These are phyloP conservation scores for Darevskia mixta DNA, from an alignment of 2,797 vertebrate genomes.

Conservation along the genomic window DNA sequence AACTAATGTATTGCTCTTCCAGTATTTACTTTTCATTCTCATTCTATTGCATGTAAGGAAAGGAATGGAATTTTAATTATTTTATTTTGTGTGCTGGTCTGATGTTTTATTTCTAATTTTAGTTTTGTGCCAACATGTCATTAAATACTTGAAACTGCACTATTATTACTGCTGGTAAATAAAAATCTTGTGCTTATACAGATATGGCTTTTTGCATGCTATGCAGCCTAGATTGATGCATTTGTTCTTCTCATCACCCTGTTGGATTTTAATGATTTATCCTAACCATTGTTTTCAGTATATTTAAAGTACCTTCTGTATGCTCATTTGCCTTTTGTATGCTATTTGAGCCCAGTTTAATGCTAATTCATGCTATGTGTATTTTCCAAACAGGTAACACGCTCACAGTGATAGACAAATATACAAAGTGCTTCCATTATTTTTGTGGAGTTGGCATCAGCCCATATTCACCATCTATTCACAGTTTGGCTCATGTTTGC, in stretches of 20 bases:
- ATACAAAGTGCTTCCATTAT: background rate
- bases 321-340: background rate
- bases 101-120: conserved; percentile 40
- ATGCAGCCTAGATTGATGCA: conserved; percentile 1
- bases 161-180: conserved; percentile 41
- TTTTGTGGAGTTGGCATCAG: background rate
- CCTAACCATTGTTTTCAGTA: background rate
- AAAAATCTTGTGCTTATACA: conserved; percentile 20
- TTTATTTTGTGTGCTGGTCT: conserved; percentile 6
- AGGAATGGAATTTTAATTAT: conserved; percentile 35
- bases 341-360: background rate
- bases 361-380: background rate
- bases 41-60: conserved; percentile 30
- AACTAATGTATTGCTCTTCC: background rate
- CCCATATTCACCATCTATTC: background rate
- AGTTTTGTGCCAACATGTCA: conserved; percentile 26
- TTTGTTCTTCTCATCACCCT: background rate
- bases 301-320: background rate
- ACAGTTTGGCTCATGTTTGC: background rate
- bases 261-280: background rate
- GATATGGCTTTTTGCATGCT: background rate
- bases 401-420: background rate
- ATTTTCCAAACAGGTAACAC: background rate
- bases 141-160: conserved; percentile 35
- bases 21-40: background rate